Percentiles rank a stretch among this genome's conserved stretches.
phyloP scores from a whole-genome alignment of 2,113 vertebrate species.

The Xiphias gladius region DNA sequence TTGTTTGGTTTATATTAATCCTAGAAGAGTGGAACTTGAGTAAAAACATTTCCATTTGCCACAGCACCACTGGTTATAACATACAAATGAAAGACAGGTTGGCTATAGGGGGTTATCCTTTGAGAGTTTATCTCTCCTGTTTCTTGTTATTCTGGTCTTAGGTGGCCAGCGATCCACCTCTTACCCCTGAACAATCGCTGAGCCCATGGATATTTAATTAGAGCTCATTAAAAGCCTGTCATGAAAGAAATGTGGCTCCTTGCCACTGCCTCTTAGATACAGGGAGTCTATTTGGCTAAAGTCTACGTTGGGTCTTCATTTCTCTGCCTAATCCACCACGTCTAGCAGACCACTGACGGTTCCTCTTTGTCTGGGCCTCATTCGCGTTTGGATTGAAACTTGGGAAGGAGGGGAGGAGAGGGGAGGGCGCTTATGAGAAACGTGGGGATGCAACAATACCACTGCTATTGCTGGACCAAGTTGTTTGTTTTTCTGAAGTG shows the following conservation, averaged over 20 bases:
- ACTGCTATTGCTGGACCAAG: constrained; percentile 61
- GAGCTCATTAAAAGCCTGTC: constrained; percentile 77
- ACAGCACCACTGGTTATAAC: not conserved
- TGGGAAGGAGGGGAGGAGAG: constrained; percentile 36
- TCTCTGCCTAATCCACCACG: constrained; percentile 69
- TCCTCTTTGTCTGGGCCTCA: constrained; percentile 70
- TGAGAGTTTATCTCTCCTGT: constrained; percentile 28
- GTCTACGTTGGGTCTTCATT: constrained; percentile 76
- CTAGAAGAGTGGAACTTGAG: not conserved
- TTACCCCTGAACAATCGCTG: constrained; percentile 58
- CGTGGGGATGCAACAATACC: constrained; percentile 60
- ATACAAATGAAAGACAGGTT: not conserved
- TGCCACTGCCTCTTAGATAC: constrained; percentile 74
- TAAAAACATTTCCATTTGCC: constrained; percentile 3
- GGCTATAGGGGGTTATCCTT: constrained; percentile 32
- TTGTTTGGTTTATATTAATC: not conserved
- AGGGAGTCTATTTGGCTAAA: constrained; percentile 72
- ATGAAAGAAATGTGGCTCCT: constrained; percentile 80
- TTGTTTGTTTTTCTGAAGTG: constrained; percentile 78
- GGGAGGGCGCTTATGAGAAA: constrained; percentile 66
- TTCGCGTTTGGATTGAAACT: constrained; percentile 73
- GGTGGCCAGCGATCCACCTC: constrained; percentile 61
- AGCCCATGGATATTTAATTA: constrained; percentile 78
- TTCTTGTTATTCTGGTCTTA: constrained; percentile 54
- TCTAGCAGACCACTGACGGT: constrained; percentile 69